phyloP scores from a whole-genome alignment of 2,797 vertebrate genomes.

The Cottoperca gobio region DNA sequence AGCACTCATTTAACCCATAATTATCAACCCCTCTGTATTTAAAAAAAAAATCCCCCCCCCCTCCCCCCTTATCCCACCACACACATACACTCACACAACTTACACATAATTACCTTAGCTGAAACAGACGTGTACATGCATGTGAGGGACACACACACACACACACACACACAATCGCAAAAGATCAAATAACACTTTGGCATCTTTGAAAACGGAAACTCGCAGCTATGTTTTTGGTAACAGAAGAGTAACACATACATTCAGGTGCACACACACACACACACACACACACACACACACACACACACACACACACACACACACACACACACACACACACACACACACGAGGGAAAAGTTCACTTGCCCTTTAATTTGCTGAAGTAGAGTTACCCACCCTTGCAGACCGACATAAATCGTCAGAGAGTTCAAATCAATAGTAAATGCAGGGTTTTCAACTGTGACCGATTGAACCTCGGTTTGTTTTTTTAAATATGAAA shows the following conservation, averaged over 20 bases:
- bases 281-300: neutral
- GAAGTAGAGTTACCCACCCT: constrained; percentile 48
- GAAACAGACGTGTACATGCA: constrained; percentile 58
- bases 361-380: constrained; percentile 59
- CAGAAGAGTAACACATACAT: constrained; percentile 22
- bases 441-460: constrained; percentile 45
- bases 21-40: constrained; percentile 82
- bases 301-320: constrained; percentile 8
- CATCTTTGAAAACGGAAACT: constrained; percentile 47
- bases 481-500: constrained; percentile 11
- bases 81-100: constrained; percentile 60
- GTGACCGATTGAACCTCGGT: constrained; percentile 15
- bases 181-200: constrained; percentile 40
- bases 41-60: constrained; percentile 54
- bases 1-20: constrained; percentile 82
- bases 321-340: constrained; percentile 5
- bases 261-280: constrained; percentile 29
- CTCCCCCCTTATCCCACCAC: constrained; percentile 29
- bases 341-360: constrained; percentile 44
- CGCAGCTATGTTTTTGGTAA: constrained; percentile 17
- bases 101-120: constrained; percentile 73
- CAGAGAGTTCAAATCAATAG: constrained; percentile 35
- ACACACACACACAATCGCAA: constrained; percentile 30
- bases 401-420: constrained; percentile 51
- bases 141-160: constrained; percentile 21